phyloP scores from a whole-genome alignment of 2,888 invertebrate species.

The Mycalesis mineus region DNA sequence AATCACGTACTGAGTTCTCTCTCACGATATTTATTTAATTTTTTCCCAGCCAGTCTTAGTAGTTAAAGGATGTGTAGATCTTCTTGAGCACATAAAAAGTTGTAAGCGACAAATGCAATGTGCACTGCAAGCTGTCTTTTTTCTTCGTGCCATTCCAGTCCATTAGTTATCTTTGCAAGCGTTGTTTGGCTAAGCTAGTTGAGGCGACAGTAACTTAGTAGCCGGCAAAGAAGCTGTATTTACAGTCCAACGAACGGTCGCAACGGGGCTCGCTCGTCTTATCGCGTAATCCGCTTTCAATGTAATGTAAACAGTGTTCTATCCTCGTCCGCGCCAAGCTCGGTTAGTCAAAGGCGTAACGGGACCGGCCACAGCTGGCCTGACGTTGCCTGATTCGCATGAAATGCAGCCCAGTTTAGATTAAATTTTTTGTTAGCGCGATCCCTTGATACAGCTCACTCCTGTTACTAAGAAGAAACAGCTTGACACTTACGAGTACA shows the following conservation, averaged over 20 bases:
- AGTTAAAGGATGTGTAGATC: neutral
- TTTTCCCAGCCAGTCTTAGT: neutral
- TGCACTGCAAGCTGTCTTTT: constrained; percentile 7
- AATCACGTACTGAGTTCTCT: too few relatives aligned
- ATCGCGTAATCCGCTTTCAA: constrained; percentile 25
- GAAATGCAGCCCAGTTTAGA: constrained; percentile 21
- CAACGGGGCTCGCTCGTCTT: constrained; percentile 7
- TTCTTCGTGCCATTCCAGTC: constrained; percentile 12
- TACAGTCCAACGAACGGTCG: constrained; percentile 18
- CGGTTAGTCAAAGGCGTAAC: constrained; percentile 22
- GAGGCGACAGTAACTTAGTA: constrained; percentile 10
- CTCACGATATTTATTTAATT: too few relatives aligned
- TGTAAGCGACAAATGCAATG: constrained; percentile 7
- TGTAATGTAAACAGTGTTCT: constrained; percentile 25
- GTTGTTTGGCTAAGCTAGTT: constrained; percentile 16
- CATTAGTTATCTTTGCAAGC: constrained; percentile 18
- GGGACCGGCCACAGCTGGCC: constrained; percentile 18
- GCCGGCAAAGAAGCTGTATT: constrained; percentile 12
- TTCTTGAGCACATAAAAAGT: neutral
- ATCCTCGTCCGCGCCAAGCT: constrained; percentile 4
- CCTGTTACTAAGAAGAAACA: constrained; percentile 4
- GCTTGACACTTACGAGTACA: neutral
- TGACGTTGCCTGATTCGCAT: constrained; percentile 15
- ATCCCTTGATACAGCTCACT: constrained; percentile 6
- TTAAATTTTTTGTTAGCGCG: constrained; percentile 16